phyloP scores from a whole-genome alignment of 2,113 vertebrate species.

The Amazona guildingii region DNA sequence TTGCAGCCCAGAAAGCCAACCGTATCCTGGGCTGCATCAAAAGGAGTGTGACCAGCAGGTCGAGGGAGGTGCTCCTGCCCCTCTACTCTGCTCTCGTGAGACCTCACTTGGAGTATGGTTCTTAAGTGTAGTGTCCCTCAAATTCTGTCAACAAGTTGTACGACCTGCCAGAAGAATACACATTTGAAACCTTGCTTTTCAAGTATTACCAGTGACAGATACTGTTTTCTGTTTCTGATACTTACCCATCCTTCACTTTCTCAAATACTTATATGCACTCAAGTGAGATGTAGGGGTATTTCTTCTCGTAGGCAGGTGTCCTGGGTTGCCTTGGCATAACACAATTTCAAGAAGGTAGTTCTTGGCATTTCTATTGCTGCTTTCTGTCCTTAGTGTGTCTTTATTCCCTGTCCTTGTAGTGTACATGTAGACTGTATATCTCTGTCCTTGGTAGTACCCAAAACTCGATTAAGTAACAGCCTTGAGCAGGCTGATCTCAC shows the following conservation, averaged over 20 bases:
- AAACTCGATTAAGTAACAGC: not conserved
- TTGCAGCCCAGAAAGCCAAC: too few species aligned
- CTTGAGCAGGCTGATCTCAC: not conserved
- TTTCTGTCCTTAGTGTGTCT: not conserved
- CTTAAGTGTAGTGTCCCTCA: not conserved
- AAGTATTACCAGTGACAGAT: not conserved
- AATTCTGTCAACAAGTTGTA: not conserved
- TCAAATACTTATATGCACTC: not conserved
- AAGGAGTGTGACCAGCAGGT: too few species aligned
- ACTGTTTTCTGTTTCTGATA: rapidly evolving
- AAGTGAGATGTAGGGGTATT: not conserved
- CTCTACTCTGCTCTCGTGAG: too few species aligned
- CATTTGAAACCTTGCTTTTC: not conserved
- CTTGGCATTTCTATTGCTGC: not conserved
- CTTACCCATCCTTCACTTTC: not conserved
- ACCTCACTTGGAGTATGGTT: not conserved
- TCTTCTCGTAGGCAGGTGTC: rapidly evolving
- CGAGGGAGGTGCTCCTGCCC: too few species aligned
- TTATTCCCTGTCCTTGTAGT: not conserved
- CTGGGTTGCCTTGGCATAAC: not conserved
- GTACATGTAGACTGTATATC: not conserved
- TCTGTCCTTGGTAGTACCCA: rapidly evolving
- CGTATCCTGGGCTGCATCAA: too few species aligned
- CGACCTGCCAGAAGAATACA: not conserved
- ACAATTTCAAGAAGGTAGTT: not conserved